Base-by-base conservation (phyloP, 2,888 invertebrate species). In the Netelia fuscicornis region DNA sequence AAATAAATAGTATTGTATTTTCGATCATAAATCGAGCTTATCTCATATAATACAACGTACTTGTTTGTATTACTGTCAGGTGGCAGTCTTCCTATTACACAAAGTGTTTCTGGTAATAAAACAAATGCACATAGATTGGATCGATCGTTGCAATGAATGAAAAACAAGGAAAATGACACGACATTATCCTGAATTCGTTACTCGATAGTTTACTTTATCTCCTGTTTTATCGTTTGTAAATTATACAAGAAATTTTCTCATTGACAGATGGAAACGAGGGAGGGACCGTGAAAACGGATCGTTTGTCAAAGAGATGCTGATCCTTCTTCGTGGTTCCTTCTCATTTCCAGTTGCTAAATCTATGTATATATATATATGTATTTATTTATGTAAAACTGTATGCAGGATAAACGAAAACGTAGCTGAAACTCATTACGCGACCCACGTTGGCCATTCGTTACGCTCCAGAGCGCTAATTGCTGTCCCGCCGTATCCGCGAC, bases 361-460 rank as follows among this genome's bases (percentile, higher is more conserved):
- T 48, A 8, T 48, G 9, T 48, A 48, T 13, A 48, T 48, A 48
- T 48, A 23, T 25, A 10, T 6, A 62, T 20, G 37, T 65, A 17
- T 37, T 6, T 64, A 25, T 65, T 20, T 65, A 8, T 52, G 8
- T 23, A 52, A 13, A 68, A 23, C 25, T 74, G 74, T 81, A 25
- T 13, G 3, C 25, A 10, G 72, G 42, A 9, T 54, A 64, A n/a
- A 52, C 25, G 37, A 60, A 25, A 68, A 83, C 52, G 54, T 72
- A 42, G 42, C 60, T 60, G 67, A 60, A 30, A 72, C 78, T 78
- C 83, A 83, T 83, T 83, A 83, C 65, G 52, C 72, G 23, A 54
- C 72, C 77, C 79, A 60, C 77, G 72, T 77, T 72, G 37, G 78
- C 78, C 67, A 78, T 83, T 78, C 74, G 74, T 83, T 83, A 78